Conservation (phyloP, 2,113 vertebrate genomes). For the Leptobrachium ailaonicum region DNA sequence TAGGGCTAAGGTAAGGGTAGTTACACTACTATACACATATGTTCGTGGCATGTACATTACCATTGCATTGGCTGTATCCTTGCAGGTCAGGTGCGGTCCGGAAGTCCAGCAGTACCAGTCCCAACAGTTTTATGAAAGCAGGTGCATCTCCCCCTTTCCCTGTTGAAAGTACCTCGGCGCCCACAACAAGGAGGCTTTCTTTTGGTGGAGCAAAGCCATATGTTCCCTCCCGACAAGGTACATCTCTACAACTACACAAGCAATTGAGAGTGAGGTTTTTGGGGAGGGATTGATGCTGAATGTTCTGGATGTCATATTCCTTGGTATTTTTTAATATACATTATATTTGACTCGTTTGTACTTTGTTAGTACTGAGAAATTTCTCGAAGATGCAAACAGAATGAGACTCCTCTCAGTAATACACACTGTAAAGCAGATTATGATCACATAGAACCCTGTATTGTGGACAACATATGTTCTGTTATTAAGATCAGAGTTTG, state of each 20-base stretch:
- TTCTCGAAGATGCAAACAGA: too few species aligned
- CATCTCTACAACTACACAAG: not conserved
- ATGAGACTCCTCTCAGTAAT: too few species aligned
- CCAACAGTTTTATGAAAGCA: constrained; percentile 67
- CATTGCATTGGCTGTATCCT: not conserved
- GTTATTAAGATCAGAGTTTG: too few species aligned
- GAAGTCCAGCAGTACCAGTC: constrained; percentile 70
- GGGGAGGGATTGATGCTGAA: too few species aligned
- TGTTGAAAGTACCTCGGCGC: constrained; percentile 61
- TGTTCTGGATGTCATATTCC: too few species aligned
- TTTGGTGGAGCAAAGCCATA: constrained; percentile 76
- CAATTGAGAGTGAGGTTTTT: not conserved
- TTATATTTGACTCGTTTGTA: too few species aligned
- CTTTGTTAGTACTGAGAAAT: too few species aligned
- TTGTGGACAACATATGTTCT: too few species aligned
- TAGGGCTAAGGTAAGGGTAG: not conserved
- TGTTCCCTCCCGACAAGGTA: constrained; percentile 81
- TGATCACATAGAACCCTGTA: too few species aligned
- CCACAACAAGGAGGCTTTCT: constrained; percentile 72
- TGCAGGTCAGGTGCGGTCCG: constrained; percentile 69
- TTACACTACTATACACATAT: not conserved
- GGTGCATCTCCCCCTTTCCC: constrained; percentile 75
- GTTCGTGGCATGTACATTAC: not conserved
- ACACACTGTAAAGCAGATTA: too few species aligned
- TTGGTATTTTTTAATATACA: too few species aligned